A percentile compares a stretch with the other conserved stretches of the same genome.
phyloP scores from a whole-genome alignment of 2,797 vertebrate genomes.

The Gila robusta region DNA sequence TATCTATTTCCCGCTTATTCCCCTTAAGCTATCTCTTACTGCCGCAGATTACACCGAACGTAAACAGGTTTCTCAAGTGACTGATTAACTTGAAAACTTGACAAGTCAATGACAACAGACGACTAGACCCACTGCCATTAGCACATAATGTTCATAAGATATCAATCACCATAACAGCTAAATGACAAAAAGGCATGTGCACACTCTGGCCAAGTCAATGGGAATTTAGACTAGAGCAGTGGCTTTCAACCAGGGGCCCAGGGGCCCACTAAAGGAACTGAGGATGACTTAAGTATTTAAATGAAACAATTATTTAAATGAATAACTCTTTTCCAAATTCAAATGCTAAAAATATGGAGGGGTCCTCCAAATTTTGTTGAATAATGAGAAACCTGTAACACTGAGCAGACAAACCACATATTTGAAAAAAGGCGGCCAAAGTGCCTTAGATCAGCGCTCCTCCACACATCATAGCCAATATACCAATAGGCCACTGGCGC shows the following conservation, averaged over 20 bases:
- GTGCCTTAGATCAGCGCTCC: constrained; percentile 37
- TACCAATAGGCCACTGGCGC: constrained; percentile 64
- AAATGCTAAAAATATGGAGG: background rate
- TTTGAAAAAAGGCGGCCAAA: constrained; percentile 12
- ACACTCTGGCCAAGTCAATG: background rate
- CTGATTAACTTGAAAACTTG: constrained; percentile 38
- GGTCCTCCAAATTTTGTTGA: background rate
- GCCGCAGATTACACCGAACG: constrained; percentile 24
- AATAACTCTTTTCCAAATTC: background rate
- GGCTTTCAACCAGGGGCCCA: background rate
- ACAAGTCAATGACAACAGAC: constrained; percentile 30
- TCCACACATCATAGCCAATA: constrained; percentile 65
- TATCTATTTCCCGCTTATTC: constrained; percentile 5
- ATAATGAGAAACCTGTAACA: background rate
- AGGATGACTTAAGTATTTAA: background rate
- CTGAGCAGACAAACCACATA: constrained; percentile 8
- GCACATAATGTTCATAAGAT: constrained; percentile 46
- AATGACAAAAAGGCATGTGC: constrained; percentile 40
- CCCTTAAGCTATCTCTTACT: constrained; percentile 3
- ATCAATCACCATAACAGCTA: constrained; percentile 49
- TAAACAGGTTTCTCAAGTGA: constrained; percentile 34
- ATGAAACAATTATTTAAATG: background rate
- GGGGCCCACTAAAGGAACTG: background rate
- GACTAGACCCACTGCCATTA: constrained; percentile 26
- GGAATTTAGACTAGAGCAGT: background rate